Base-by-base conservation (phyloP, 2,113 vertebrate species). In the Chloebia gouldiae region DNA sequence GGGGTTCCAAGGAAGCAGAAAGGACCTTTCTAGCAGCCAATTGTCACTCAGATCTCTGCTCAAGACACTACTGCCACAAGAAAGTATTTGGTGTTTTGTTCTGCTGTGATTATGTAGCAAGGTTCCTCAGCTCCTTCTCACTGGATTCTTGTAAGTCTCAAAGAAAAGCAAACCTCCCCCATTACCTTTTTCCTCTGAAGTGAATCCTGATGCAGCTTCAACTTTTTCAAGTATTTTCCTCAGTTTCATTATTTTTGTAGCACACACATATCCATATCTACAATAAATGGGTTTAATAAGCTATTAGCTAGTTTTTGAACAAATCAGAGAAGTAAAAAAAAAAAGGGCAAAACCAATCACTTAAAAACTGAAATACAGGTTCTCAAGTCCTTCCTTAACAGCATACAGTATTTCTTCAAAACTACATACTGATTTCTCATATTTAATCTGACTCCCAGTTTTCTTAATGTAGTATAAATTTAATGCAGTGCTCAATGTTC, bases 161-260 rank as follows among this genome's bases (percentile, higher is more conserved):
- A 79, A 78, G 45, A 87, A 84, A 86, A 68, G 23, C 70, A 94
- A 87, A 56, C 42, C 5, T 65, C 51, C 35, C n/a, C 71, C 44
- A 49, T 94, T 93, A 99, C 99, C 99, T 98, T 99, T 99, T 96
- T 99, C 99, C 96, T 99, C 99, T 81, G 99, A 99, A n/a, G 99
- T 99, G 97, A 99, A 99, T 86, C 99, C 99, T 93, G 99, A 99
- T 2, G 99, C 99, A 80, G 99, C 99, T 94, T 99, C 99, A 86
- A 99, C 99, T 97, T 99, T 99, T 97, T 99, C 99, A 97, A 99
- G 98, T 94, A 99, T 99, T 96, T 99, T 99, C 97, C 99, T 98
- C 72, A 99, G 97, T 95, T 99, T 99, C 99, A 99, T 99, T 94
- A 99, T 99, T 98, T 99, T 99, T 60, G 99, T 99, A 78, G 99